A percentile compares a stretch with the other conserved stretches of the same genome.
Evolutionary conservation across 2,797 vertebrate species (phyloP).

Genomic region (Bradypus variegatus): DNA sequence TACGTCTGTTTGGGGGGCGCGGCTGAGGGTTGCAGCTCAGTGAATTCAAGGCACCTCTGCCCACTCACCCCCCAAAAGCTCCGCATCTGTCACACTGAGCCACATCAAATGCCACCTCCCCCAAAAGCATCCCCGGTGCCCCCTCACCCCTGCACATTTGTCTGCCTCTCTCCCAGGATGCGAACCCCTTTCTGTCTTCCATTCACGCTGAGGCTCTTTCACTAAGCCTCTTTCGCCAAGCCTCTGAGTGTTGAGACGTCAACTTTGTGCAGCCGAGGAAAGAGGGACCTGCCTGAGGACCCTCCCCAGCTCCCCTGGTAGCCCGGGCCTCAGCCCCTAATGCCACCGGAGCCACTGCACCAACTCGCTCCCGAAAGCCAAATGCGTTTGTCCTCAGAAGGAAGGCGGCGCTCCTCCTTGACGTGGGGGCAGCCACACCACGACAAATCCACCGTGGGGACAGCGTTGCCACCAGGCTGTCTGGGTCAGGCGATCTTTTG

Average conservation of each 20-base stretch:
- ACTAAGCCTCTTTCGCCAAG: rapidly evolving
- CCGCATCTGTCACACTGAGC: background rate
- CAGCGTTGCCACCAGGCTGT: too few species aligned
- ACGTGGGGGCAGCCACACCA: too few species aligned
- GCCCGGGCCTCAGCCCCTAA: background rate
- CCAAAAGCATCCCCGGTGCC: background rate
- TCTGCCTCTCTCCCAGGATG: background rate
- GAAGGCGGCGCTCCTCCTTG: background rate
- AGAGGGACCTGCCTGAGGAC: background rate
- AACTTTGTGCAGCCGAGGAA: background rate
- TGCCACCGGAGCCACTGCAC: background rate
- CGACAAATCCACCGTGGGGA: too few species aligned
- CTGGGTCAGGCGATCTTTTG: rapidly evolving
- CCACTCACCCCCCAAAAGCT: background rate
- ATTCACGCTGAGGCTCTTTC: background rate
- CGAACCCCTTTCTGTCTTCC: background rate
- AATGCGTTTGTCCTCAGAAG: background rate
- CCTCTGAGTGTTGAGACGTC: background rate
- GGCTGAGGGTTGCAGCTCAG: background rate
- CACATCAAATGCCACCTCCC: background rate
- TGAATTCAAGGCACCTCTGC: background rate
- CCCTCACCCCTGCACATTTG: background rate
- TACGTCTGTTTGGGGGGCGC: too few species aligned
- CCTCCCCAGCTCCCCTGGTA: background rate
- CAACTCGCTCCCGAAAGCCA: background rate